phyloP scores from a whole-genome alignment of 1,140 invertebrate species.

The Penaeus indicus region DNA sequence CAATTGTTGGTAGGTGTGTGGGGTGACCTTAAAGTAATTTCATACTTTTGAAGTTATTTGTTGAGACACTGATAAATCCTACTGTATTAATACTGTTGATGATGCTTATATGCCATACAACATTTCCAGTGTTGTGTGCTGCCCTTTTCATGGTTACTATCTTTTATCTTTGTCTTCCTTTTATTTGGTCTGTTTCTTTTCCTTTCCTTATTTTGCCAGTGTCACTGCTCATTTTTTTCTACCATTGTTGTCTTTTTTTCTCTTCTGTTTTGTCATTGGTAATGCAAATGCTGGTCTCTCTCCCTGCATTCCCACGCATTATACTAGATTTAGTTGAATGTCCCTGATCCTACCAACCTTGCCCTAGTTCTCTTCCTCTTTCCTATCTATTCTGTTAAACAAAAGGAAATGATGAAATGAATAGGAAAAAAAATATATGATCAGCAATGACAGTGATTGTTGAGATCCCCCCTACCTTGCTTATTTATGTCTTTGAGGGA shows the following conservation, averaged over 20 bases:
- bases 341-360: neutral
- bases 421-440: too few relatives aligned
- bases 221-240: too few relatives aligned
- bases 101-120: too few relatives aligned
- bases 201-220: too few relatives aligned
- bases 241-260: too few relatives aligned
- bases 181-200: too few relatives aligned
- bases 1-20: conserved; percentile 13
- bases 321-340: conserved; percentile 33
- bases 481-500: conserved; percentile 54
- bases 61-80: neutral
- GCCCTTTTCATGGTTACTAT: too few relatives aligned
- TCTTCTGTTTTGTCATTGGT: too few relatives aligned
- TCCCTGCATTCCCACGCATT: neutral
- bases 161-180: too few relatives aligned
- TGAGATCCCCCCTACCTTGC: conserved; percentile 39
- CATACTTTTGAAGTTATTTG: neutral
- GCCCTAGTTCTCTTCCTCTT: neutral
- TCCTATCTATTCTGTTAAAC: conserved; percentile 28
- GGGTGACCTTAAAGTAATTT: conserved; percentile 1
- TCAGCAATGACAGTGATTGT: conserved; percentile 33
- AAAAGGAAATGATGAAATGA: neutral
- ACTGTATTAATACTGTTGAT: conserved; percentile 32
- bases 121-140: too few relatives aligned
- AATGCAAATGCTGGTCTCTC: too few relatives aligned